Percentiles rank a stretch among this genome's conserved stretches.
These are phyloP conservation scores for Mobula birostris DNA, from an alignment of 2,113 vertebrate species.

Conservation along the genomic window DNA sequence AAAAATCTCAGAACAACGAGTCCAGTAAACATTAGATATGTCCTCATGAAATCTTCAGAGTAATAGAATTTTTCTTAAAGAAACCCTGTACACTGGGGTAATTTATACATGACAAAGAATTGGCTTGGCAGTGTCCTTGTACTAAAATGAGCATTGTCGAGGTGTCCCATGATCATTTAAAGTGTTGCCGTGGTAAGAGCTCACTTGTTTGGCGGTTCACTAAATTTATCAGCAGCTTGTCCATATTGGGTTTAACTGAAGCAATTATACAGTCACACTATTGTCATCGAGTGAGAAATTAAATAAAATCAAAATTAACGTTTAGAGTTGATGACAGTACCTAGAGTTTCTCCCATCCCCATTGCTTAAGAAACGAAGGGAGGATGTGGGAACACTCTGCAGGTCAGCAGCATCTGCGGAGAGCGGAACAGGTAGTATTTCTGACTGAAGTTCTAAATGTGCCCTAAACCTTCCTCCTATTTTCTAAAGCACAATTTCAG, in stretches of 20 bases:
- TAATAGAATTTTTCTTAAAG: slow-evolving; percentile 23
- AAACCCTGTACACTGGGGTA: not conserved
- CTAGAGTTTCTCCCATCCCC: not conserved
- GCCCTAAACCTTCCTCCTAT: no score
- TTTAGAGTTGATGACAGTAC: not conserved
- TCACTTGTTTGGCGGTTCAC: not conserved
- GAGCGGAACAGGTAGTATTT: no score
- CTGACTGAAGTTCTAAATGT: no score
- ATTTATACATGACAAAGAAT: not conserved
- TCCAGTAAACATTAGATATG: not conserved
- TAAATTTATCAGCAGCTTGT: not conserved
- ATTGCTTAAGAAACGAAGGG: no score
- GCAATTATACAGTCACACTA: not conserved
- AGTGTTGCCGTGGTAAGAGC: not conserved
- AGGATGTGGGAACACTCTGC: no score
- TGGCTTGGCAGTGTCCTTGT: not conserved
- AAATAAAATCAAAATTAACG: no score
- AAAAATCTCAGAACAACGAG: not conserved
- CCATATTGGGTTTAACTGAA: not conserved
- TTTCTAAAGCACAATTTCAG: no score
- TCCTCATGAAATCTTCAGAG: not conserved
- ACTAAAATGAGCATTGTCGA: not conserved
- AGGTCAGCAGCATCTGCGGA: no score
- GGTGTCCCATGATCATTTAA: not conserved
- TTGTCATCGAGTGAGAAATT: not conserved